Base-by-base conservation (phyloP, 64 coral and sea anemone species). In the Dendrophyllia cribrosa region DNA sequence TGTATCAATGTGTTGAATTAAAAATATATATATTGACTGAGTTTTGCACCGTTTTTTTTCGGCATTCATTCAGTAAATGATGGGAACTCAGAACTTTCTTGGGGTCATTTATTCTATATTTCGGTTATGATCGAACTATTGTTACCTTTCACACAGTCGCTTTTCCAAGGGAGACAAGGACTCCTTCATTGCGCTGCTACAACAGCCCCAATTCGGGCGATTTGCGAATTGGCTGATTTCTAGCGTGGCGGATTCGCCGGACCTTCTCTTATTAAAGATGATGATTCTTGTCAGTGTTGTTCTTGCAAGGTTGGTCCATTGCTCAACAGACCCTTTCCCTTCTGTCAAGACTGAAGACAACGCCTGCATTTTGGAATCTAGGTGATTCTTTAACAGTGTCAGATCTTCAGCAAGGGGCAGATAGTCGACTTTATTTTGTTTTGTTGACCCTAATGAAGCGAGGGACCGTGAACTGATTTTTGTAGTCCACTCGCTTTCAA, bases 231-330 rank as follows among this genome's bases (percentile, higher is more conserved):
- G n/a, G n/a, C n/a, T n/a, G n/a, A n/a, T 19, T 72, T 59, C 23
- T 17, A 92, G 78, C n/a, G 8, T 51, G 10, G 66, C 51, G 3
- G 90, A 73, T 58, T 92, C 90, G 8, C 79, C 80, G 4, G 67
- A 58, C 62, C 80, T 55, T 53, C 80, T 74, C 26, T 92, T 92
- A 70, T 92, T 92, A 16, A 92, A 76, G 53, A 86, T 76, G 3
- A 92, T 77, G 8, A 86, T 59, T 59, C 82, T 92, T 34, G 71
- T 55, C 53, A 92, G 58, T 7, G 69, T 75, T 11, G 71, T 63
- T 25, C 86, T 85, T 67, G 90, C 90, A 19, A 92, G 62, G 19
- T 50, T 84, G 23, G 12, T 22, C 90, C 90, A 86, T 15, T 19
- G 61, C 10, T 14, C 44, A 70, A 50, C 61, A 7, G 25, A 10